Base-by-base conservation (phyloP, 2,888 invertebrate species). In the Netelia inedita region DNA sequence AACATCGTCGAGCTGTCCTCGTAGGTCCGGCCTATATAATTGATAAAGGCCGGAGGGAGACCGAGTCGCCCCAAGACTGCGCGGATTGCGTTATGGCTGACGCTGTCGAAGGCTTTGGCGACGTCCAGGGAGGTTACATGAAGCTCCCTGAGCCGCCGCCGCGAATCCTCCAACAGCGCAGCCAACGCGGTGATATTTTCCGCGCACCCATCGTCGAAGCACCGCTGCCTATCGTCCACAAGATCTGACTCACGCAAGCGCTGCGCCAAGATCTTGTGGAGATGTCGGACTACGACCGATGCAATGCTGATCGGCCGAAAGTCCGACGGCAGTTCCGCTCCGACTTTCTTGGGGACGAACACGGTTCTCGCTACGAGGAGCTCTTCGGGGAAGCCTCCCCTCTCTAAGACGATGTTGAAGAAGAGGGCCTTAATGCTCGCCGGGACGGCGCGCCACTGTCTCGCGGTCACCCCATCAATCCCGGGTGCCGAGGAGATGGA, bases 61-160 rank as follows among this genome's bases (percentile, higher is more conserved):
- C 92, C 94, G 50, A 90, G 88, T 5, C 82, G 82, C 23, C 88
- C 83, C 75, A 94, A 89, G 63, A 92, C 89, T 1, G 87, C 87
- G 46, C 87, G 69, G 1, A 94, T 86, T 0, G 91, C 91, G 19
- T 79, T 53, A 71, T 92, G 92, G 19, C 90, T 90, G 74, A 92
- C 89, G 0, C 89, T 92, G 84, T 94, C 94, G 85, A 94, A 94
- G 2, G 94, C 94, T 87, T 94, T 94, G 14, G 92, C 90, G 41
- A 94, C 92, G 86, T 94, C 94, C 28, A 94, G 87, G 55, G 92
- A 91, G 73, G 91, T 93, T 71, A 93, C 88, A 83, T 93, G 94
- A 83, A 94, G 89, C 53, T 91, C 90, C 16, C 88, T 90, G 71
- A 82, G 63, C 0, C 86, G 80, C 16, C 78, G 66, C 68, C 91